Evolutionary conservation across 2,888 invertebrate species (phyloP).

Genomic region (Catotricha subobsoleta): DNA sequence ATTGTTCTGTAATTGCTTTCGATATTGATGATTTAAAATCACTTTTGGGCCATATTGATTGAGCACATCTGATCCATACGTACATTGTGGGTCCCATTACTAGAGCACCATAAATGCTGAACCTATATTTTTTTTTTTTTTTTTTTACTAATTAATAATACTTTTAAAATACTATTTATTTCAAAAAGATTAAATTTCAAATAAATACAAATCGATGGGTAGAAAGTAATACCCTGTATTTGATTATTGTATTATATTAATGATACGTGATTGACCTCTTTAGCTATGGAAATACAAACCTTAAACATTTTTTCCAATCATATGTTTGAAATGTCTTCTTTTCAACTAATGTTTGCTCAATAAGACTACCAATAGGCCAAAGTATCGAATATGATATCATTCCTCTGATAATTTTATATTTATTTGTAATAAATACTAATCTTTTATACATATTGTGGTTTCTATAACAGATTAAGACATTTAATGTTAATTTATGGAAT

Average conservation of each 20-base stretch:
- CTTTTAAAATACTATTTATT: too few species aligned
- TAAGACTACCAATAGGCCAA: conserved; percentile 39
- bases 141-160: background rate
- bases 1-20: conserved; percentile 34
- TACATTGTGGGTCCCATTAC: conserved; percentile 49
- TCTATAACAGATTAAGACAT: too few species aligned
- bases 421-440: too few species aligned
- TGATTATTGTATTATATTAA: too few species aligned
- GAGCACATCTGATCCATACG: conserved; percentile 44
- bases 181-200: too few species aligned
- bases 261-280: too few species aligned
- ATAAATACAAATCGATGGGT: too few species aligned
- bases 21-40: conserved; percentile 27
- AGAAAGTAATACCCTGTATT: too few species aligned
- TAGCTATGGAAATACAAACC: too few species aligned
- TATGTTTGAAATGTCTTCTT: conserved; percentile 33
- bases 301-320: conserved; percentile 37
- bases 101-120: conserved; percentile 43
- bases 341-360: conserved; percentile 36
- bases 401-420: conserved; percentile 36
- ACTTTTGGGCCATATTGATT: conserved; percentile 30
- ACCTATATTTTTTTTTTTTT: conserved; percentile 23
- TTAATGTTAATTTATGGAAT: too few species aligned
- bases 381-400: conserved; percentile 39
- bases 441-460: too few species aligned